A percentile compares a stretch with the other conserved stretches of the same genome.
Evolutionary conservation across 1,140 invertebrate species (phyloP).

Genomic region (Trichonephila clavata): DNA sequence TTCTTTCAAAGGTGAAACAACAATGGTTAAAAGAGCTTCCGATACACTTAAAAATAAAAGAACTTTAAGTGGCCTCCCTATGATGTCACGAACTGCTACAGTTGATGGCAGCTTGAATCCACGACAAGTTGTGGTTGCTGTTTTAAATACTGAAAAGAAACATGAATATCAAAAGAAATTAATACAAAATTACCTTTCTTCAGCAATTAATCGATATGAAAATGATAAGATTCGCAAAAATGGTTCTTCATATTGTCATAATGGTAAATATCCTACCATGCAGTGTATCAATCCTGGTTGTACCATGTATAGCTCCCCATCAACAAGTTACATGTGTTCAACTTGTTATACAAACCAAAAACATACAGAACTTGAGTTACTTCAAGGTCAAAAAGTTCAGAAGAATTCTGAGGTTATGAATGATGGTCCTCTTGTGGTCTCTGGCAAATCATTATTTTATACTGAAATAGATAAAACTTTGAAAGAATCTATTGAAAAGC

Average conservation of each 20-base stretch:
- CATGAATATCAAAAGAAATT: slow-evolving; percentile 90
- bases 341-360: slow-evolving; percentile 82
- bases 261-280: not conserved
- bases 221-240: slow-evolving; percentile 78
- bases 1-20: slow-evolving; percentile 76
- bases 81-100: slow-evolving; percentile 27
- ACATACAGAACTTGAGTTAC: slow-evolving; percentile 70
- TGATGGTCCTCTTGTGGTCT: slow-evolving; percentile 44
- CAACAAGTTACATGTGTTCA: slow-evolving; percentile 83
- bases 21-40: slow-evolving; percentile 33
- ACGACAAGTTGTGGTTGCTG: slow-evolving; percentile 84
- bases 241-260: slow-evolving; percentile 6
- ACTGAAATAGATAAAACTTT: slow-evolving; percentile 50
- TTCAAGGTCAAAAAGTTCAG: slow-evolving; percentile 45
- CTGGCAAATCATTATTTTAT: slow-evolving; percentile 71
- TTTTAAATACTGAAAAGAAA: slow-evolving; percentile 86
- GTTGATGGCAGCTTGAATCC: slow-evolving; percentile 58
- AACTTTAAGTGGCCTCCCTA: slow-evolving; percentile 52
- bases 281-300: slow-evolving; percentile 81
- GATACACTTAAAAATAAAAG: slow-evolving; percentile 60
- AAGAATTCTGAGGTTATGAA: not conserved
- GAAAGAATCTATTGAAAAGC: slow-evolving; percentile 50
- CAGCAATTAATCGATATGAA: slow-evolving; percentile 87
- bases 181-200: slow-evolving; percentile 91
- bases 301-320: slow-evolving; percentile 82